A percentile compares a stretch with the other conserved stretches of the same genome.
Conservation (phyloP, 1,140 invertebrate species). For the Apis dorsata region DNA sequence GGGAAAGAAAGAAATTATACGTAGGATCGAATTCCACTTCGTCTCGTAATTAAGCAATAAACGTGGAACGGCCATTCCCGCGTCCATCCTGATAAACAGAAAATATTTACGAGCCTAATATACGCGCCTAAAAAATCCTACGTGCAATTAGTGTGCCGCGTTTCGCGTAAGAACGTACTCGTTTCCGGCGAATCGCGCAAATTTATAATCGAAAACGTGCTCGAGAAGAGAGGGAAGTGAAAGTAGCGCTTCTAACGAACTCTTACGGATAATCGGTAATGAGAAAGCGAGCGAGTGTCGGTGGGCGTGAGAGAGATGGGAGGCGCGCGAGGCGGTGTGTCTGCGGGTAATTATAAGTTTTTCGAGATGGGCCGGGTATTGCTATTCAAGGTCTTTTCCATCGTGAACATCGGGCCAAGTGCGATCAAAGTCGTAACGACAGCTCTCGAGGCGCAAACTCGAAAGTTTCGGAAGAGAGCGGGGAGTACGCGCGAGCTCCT, state of each 20-base stretch:
- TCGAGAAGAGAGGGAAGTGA: not conserved
- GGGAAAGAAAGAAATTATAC: too few relatives aligned
- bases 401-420: not conserved
- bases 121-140: not conserved
- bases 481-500: not conserved
- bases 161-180: not conserved
- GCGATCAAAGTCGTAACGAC: constrained; percentile 39
- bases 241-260: constrained; percentile 42
- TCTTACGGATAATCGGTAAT: constrained; percentile 42
- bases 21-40: not conserved
- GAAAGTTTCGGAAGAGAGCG: constrained; percentile 11
- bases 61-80: not conserved
- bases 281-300: constrained; percentile 12
- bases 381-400: constrained; percentile 30
- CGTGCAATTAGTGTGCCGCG: constrained; percentile 19
- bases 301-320: not conserved
- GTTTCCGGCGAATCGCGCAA: constrained; percentile 1
- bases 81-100: not conserved
- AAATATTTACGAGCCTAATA: not conserved
- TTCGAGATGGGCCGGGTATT: constrained; percentile 44
- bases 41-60: constrained; percentile 30
- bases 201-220: constrained; percentile 16
- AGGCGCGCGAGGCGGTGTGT: not conserved
- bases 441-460: constrained; percentile 5
- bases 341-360: constrained; percentile 60